Percentiles rank a stretch among this genome's conserved stretches.
These are phyloP conservation scores for Pseudobourletiella spinata DNA, from an alignment of 1,140 invertebrate species.

Conservation along the genomic window DNA sequence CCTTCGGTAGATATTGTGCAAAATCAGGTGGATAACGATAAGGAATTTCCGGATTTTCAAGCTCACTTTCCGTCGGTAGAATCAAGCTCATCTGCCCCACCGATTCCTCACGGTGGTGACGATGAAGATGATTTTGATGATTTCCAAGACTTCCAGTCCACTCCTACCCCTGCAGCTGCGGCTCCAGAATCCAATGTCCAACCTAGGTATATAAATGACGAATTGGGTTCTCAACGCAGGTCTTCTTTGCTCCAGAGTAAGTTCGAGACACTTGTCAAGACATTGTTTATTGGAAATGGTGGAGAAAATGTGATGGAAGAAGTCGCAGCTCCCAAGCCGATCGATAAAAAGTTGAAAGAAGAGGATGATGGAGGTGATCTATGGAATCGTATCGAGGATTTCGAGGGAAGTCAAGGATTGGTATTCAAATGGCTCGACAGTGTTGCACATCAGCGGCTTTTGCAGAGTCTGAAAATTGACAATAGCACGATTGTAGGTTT, in stretches of 20 bases:
- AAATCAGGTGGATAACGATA: background rate
- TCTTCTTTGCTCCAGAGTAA: no score
- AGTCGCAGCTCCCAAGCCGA: background rate
- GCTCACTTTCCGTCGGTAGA: no score
- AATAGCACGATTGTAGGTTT: slow-evolving; percentile 27
- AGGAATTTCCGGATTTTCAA: background rate
- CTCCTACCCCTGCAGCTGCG: background rate
- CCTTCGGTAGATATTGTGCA: no score
- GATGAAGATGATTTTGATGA: slow-evolving; percentile 30
- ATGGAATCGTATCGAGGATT: slow-evolving; percentile 31
- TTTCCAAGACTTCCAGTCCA: slow-evolving; percentile 18
- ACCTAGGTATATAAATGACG: no score
- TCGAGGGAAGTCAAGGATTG: slow-evolving; percentile 31
- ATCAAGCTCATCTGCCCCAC: no score
- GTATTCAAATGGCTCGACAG: slow-evolving; percentile 29
- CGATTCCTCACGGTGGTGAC: no score
- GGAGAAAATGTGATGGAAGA: background rate
- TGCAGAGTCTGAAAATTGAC: slow-evolving; percentile 31
- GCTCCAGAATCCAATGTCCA: background rate
- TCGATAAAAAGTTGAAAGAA: slow-evolving; percentile 20
- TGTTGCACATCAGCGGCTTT: slow-evolving; percentile 15
- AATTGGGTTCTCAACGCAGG: no score
- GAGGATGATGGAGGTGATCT: background rate
- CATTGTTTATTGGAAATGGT: slow-evolving; percentile 9
- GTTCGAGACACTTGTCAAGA: slow-evolving; percentile 17